phyloP scores from a whole-genome alignment of 2,888 invertebrate genomes.

The Yponomeuta malinellus region DNA sequence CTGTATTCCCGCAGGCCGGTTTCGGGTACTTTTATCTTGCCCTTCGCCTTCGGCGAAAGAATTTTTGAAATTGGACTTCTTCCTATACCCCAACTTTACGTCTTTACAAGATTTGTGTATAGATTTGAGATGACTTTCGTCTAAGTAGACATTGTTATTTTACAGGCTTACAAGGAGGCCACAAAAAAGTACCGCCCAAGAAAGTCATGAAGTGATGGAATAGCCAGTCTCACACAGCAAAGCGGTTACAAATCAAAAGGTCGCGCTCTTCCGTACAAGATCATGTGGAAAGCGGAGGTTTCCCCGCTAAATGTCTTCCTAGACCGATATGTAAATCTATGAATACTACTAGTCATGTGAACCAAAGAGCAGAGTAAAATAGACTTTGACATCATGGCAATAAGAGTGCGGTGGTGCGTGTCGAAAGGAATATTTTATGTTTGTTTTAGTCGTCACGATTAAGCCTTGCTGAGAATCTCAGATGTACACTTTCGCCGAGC shows the following conservation, averaged over 20 bases:
- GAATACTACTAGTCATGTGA: neutral
- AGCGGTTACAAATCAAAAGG: neutral
- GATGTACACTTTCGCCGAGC: neutral
- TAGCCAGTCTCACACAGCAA: neutral
- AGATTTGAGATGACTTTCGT: no score
- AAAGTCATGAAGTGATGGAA: no score
- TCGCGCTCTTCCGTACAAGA: neutral
- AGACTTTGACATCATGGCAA: neutral
- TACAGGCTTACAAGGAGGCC: no score
- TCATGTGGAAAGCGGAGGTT: neutral
- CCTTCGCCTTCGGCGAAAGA: no score
- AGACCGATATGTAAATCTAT: neutral
- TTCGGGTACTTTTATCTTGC: no score
- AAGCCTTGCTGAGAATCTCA: neutral
- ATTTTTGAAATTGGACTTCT: no score
- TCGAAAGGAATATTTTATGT: neutral
- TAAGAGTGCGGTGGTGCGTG: neutral
- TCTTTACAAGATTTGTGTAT: no score
- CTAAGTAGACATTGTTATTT: no score
- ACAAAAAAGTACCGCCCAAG: no score
- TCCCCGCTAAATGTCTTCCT: constrained; percentile 2
- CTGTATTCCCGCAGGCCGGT: no score
- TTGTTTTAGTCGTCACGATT: neutral
- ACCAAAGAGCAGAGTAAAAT: neutral
- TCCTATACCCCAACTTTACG: no score